These are phyloP conservation scores for Dromius quadrimaculatus DNA, from an alignment of 2,888 invertebrate species.

Conservation along the genomic window DNA sequence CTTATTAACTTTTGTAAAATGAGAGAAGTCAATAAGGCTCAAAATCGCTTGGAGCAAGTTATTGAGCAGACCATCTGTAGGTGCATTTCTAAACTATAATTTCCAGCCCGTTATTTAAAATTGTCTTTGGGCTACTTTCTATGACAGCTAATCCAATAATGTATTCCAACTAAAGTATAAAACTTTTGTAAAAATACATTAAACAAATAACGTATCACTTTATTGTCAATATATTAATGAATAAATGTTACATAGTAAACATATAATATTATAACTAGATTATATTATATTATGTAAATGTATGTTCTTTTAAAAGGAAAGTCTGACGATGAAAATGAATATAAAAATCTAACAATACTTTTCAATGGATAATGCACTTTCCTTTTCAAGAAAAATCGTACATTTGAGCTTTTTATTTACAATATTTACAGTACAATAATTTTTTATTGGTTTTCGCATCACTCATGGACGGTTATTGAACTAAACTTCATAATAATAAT, in stretches of 20 bases:
- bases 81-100: too few species aligned
- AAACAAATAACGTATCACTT: slow-evolving; percentile 53
- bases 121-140: too few species aligned
- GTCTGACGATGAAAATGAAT: slow-evolving; percentile 39
- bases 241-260: slow-evolving; percentile 51
- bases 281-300: slow-evolving; percentile 49
- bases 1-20: too few species aligned
- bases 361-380: slow-evolving; percentile 38
- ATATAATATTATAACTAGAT: slow-evolving; percentile 52
- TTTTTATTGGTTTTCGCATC: slow-evolving; percentile 48
- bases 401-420: slow-evolving; percentile 50
- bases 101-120: too few species aligned
- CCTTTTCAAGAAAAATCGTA: slow-evolving; percentile 51
- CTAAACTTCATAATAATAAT: slow-evolving; percentile 16
- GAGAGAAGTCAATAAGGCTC: too few species aligned
- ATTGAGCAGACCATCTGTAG: too few species aligned
- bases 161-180: slow-evolving; percentile 22
- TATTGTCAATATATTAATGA: slow-evolving; percentile 53
- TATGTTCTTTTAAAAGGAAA: slow-evolving; percentile 51
- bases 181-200: slow-evolving; percentile 42
- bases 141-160: too few species aligned
- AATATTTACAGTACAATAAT: slow-evolving; percentile 42
- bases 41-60: too few species aligned
- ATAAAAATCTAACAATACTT: slow-evolving; percentile 30
- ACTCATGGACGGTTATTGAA: slow-evolving; percentile 47